phyloP scores from a whole-genome alignment of 2,113 vertebrate genomes.

The Aplodontia rufa region DNA sequence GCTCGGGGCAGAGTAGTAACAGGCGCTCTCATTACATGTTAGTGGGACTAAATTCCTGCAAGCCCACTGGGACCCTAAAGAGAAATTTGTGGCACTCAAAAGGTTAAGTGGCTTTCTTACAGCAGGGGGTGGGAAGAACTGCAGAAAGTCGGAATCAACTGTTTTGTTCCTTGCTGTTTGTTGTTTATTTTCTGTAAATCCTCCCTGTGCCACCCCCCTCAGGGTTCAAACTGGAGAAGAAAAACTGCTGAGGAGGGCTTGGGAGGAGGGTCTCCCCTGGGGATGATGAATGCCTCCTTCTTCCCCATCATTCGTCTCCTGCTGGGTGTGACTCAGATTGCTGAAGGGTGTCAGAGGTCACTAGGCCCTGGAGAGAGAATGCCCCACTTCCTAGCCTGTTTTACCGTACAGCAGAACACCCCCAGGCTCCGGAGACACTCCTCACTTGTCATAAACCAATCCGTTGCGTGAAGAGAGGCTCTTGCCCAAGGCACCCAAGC shows the following conservation, averaged over 20 bases:
- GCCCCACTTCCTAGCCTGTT: slow-evolving; percentile 36
- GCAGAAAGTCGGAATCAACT: slow-evolving; percentile 79
- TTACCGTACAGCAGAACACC: background rate
- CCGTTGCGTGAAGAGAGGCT: background rate
- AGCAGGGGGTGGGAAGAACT: slow-evolving; percentile 76
- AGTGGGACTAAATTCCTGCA: slow-evolving; percentile 24
- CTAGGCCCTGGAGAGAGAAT: background rate
- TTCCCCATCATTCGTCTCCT: background rate
- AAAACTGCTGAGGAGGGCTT: slow-evolving; percentile 62
- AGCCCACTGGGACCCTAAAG: background rate
- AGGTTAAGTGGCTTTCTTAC: slow-evolving; percentile 73
- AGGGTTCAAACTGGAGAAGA: slow-evolving; percentile 74
- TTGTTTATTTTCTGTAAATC: slow-evolving; percentile 79
- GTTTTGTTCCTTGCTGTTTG: background rate
- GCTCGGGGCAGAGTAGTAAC: background rate
- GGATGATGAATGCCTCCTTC: background rate
- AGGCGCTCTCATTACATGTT: background rate
- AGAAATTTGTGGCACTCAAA: slow-evolving; percentile 42
- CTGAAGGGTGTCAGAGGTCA: slow-evolving; percentile 62
- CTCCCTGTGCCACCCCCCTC: slow-evolving; percentile 49
- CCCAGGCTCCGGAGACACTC: background rate
- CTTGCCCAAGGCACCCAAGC: background rate
- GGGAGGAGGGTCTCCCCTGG: background rate
- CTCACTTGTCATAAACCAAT: slow-evolving; percentile 51
- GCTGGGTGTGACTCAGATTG: background rate